A percentile compares a stretch with the other conserved stretches of the same genome.
Evolutionary conservation across 2,888 invertebrate genomes (phyloP).

Genomic region (Ochropacha duplaris): DNA sequence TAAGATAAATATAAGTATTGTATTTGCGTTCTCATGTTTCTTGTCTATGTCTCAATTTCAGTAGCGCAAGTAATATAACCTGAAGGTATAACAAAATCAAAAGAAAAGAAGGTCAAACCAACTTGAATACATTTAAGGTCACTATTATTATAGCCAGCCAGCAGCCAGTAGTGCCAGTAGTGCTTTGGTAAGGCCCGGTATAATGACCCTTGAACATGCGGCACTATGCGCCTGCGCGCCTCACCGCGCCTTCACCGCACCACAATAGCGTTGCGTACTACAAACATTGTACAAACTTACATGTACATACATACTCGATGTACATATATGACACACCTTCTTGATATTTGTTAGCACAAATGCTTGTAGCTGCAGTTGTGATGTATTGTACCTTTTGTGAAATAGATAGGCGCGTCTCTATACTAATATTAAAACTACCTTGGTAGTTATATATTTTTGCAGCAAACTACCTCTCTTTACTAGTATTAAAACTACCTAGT

Average conservation of each 20-base stretch:
- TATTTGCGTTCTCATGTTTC: no score
- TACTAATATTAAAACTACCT: background rate
- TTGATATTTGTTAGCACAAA: slow-evolving; percentile 20
- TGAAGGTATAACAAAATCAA: no score
- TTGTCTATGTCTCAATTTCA: no score
- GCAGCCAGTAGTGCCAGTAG: no score
- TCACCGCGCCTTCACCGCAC: slow-evolving; percentile 17
- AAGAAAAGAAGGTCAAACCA: background rate
- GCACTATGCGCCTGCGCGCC: slow-evolving; percentile 10
- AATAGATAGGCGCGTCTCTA: slow-evolving; percentile 4
- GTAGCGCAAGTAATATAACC: background rate
- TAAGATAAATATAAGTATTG: no score
- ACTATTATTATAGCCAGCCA: slow-evolving; percentile 19
- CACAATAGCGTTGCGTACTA: slow-evolving; percentile 8
- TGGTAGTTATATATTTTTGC: no score
- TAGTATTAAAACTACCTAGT: no score
- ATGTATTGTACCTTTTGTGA: slow-evolving; percentile 1
- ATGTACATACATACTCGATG: slow-evolving; percentile 7
- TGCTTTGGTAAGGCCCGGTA: slow-evolving; percentile 26
- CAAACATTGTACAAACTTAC: slow-evolving; percentile 29
- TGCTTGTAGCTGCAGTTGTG: background rate
- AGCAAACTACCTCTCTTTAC: no score
- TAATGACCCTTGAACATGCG: slow-evolving; percentile 36
- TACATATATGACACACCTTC: slow-evolving; percentile 35
- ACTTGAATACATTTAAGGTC: background rate